phyloP scores from a whole-genome alignment of 2,888 invertebrate genomes.

The Sminthurinus aureus region DNA sequence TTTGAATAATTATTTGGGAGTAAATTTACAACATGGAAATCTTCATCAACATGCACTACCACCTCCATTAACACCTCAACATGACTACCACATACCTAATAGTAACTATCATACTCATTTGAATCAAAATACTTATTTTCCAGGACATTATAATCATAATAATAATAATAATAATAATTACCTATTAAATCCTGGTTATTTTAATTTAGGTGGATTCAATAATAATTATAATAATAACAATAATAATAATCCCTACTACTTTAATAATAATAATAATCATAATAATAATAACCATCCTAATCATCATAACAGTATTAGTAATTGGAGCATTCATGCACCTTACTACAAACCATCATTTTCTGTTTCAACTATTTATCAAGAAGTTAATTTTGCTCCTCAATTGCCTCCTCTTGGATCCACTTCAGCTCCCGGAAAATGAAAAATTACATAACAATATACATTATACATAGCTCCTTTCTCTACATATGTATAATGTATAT shows the following conservation, averaged over 20 bases:
- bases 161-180: conserved; percentile 1
- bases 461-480: background rate
- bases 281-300: background rate
- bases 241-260: no score
- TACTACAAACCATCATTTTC: conserved; percentile 56
- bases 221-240: background rate
- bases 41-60: background rate
- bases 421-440: conserved; percentile 33
- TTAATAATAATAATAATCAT: background rate
- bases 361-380: conserved; percentile 52
- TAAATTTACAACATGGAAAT: conserved; percentile 3
- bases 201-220: conserved; percentile 20
- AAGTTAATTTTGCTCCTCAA: conserved; percentile 47
- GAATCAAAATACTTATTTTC: conserved; percentile 13
- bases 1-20: conserved; percentile 21
- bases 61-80: background rate
- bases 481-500: background rate
- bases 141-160: conserved; percentile 8
- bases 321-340: conserved; percentile 50
- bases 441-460: no score
- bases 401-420: conserved; percentile 12
- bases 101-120: conserved; percentile 8
- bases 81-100: conserved; percentile 4
- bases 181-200: background rate
- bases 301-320: conserved; percentile 3